Conservation (phyloP, 2,888 invertebrate species). For the Xestia xanthographa region DNA sequence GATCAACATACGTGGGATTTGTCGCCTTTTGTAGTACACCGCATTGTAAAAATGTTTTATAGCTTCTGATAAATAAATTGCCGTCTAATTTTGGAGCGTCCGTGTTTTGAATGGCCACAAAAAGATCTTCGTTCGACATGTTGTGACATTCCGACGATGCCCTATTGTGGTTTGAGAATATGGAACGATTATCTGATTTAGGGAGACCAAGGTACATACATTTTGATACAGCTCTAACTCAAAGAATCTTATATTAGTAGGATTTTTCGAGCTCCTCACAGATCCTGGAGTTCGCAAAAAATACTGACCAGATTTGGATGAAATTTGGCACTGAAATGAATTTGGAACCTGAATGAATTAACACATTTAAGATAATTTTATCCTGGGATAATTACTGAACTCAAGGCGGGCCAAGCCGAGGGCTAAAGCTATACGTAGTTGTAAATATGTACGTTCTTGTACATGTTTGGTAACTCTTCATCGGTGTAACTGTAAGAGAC, state of each 20-base stretch:
- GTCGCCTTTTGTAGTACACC: slow-evolving; percentile 72
- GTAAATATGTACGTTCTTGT: slow-evolving; percentile 15
- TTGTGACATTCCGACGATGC: slow-evolving; percentile 59
- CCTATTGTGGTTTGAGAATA: slow-evolving; percentile 51
- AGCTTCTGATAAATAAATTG: slow-evolving; percentile 70
- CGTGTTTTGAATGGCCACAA: slow-evolving; percentile 53
- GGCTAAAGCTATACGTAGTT: background rate
- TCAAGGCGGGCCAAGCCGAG: too few relatives aligned
- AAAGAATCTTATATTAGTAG: background rate
- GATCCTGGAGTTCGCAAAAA: too few relatives aligned
- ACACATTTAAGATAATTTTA: too few relatives aligned
- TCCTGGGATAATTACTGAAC: too few relatives aligned
- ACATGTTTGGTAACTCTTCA: slow-evolving; percentile 47
- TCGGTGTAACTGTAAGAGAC: slow-evolving; percentile 42
- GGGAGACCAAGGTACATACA: slow-evolving; percentile 10
- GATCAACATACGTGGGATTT: slow-evolving; percentile 64
- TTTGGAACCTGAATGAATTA: too few relatives aligned
- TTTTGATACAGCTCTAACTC: slow-evolving; percentile 25
- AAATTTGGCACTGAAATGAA: too few relatives aligned
- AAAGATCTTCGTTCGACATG: slow-evolving; percentile 48
- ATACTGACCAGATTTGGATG: too few relatives aligned
- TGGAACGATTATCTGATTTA: slow-evolving; percentile 56
- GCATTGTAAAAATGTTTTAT: slow-evolving; percentile 73
- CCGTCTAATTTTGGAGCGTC: slow-evolving; percentile 63
- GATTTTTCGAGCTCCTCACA: too few relatives aligned